Conservation (phyloP, 2,888 invertebrate species). For the Drosophila neutralis region DNA sequence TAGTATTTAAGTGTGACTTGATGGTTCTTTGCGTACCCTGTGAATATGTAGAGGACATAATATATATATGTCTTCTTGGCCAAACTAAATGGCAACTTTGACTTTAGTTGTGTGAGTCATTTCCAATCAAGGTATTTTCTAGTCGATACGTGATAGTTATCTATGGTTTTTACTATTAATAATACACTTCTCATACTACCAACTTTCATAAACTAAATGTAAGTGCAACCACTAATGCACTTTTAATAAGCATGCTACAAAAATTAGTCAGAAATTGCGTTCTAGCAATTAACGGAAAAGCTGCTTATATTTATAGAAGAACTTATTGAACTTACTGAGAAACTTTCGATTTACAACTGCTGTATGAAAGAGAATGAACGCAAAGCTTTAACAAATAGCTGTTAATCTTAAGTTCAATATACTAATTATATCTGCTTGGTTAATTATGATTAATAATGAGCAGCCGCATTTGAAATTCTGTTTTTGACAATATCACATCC, state of each 20-base stretch:
- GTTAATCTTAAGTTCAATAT: neutral
- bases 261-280: neutral
- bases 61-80: no score
- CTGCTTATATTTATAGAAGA: neutral
- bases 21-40: conserved; percentile 34
- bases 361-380: neutral
- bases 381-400: neutral
- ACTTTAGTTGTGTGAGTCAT: neutral
- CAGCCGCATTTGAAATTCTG: conserved; percentile 38
- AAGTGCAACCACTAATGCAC: conserved; percentile 3
- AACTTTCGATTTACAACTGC: neutral
- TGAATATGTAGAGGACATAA: neutral
- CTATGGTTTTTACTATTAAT: neutral
- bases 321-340: neutral
- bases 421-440: conserved; percentile 41
- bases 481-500: conserved; percentile 33
- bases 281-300: neutral
- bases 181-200: neutral
- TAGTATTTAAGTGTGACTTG: conserved; percentile 58
- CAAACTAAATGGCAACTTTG: neutral
- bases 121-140: neutral
- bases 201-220: neutral
- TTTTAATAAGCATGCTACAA: conserved; percentile 7
- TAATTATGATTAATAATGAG: conserved; percentile 44
- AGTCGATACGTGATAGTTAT: neutral